These are phyloP conservation scores for Catharus minimus DNA, from an alignment of 2,113 vertebrate genomes.

Conservation along the genomic window DNA sequence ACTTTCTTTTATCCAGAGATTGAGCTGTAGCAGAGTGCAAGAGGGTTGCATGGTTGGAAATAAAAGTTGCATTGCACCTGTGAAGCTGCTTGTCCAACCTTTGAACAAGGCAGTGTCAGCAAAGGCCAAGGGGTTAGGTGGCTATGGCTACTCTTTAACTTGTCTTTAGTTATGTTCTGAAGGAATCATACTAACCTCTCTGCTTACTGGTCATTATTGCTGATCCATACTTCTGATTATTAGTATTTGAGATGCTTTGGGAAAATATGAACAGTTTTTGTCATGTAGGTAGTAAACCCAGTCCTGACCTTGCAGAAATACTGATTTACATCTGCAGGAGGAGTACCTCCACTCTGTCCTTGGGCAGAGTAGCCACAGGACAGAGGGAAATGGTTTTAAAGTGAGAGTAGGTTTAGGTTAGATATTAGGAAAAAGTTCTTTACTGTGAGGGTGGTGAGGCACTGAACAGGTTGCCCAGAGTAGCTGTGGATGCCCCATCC, in stretches of 20 bases:
- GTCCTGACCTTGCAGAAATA: neutral
- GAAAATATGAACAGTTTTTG: neutral
- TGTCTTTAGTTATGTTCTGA: neutral
- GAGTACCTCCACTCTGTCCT: neutral
- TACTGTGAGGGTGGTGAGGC: neutral
- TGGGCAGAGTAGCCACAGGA: neutral
- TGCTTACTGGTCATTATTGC: neutral
- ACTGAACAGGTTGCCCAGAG: neutral
- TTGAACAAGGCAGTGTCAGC: neutral
- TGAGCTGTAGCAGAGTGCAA: neutral
- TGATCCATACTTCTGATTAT: neutral
- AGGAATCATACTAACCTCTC: neutral
- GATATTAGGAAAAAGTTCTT: neutral
- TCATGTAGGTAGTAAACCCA: neutral
- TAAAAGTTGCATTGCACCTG: neutral
- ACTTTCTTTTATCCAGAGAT: neutral
- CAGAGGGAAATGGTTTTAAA: neutral
- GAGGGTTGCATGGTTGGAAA: neutral
- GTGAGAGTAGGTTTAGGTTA: neutral
- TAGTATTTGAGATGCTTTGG: neutral
- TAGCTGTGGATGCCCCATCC: neutral
- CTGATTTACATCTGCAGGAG: neutral
- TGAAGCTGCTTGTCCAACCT: neutral
- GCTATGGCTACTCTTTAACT: conserved; percentile 34
- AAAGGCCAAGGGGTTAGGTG: neutral